These are phyloP conservation scores for Polypterus senegalus DNA, from an alignment of 2,113 vertebrate species.

Conservation along the genomic window DNA sequence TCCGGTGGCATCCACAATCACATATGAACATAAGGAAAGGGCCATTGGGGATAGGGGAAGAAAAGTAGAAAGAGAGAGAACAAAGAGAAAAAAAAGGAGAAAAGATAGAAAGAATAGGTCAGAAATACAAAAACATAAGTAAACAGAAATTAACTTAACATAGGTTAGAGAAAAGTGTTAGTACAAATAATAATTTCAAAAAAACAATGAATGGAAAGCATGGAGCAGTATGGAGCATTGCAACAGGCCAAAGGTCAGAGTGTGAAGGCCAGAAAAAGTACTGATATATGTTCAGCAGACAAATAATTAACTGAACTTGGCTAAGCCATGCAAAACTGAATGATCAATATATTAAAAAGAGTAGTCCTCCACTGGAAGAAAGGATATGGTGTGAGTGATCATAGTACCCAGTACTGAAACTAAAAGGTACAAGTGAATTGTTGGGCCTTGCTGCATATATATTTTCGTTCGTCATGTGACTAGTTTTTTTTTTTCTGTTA, in stretches of 20 bases:
- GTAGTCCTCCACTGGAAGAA: too few species aligned
- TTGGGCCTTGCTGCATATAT: too few species aligned
- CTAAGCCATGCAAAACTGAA: too few species aligned
- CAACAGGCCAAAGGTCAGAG: constrained; percentile 30
- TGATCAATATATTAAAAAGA: too few species aligned
- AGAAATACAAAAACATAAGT: constrained; percentile 79
- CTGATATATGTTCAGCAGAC: too few species aligned
- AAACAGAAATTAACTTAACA: constrained; percentile 50
- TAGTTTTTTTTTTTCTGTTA: too few species aligned
- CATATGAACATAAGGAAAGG: constrained; percentile 45
- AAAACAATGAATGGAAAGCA: constrained; percentile 25
- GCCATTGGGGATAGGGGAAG: constrained; percentile 35
- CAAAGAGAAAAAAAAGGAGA: constrained; percentile 40
- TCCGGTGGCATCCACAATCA: constrained; percentile 70
- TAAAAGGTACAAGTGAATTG: too few species aligned
- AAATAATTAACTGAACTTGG: too few species aligned
- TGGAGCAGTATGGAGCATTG: constrained; percentile 49
- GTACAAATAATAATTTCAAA: constrained; percentile 18
- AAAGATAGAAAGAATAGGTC: constrained; percentile 79
- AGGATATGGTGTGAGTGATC: too few species aligned
- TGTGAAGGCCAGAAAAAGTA: constrained; percentile 23
- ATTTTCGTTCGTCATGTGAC: too few species aligned
- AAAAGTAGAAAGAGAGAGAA: constrained; percentile 25
- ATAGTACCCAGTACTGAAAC: too few species aligned
- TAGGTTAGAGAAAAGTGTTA: constrained; percentile 46